Evolutionary conservation across 2,888 invertebrate species (phyloP), one percentile per base, ranked within the genome.

Genomic region (Halocaridina rubra): DNA sequence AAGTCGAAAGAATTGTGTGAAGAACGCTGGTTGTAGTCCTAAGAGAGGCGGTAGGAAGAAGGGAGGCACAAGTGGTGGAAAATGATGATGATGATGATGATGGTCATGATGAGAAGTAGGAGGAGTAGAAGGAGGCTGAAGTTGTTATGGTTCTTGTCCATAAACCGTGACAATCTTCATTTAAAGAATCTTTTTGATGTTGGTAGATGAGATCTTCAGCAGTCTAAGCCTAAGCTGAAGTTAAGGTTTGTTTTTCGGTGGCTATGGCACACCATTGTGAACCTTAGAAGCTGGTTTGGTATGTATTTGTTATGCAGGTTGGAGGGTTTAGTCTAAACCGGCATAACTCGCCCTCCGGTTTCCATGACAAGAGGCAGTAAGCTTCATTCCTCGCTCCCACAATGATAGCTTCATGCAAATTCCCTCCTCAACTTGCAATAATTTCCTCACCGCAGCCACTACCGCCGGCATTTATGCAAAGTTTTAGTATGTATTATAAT

Each of bases 361-460:
- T 81, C 81, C 81, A 81, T 81, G 81, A 81, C 81, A 67, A 77
- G 76, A 46, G 77, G 81, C 81, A 81, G 81, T 81, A 81, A 81
- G 81, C 75, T 33, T 22, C 76, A 39, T 53, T 29, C 22, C 32
- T 71, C 39, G 64, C 80, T 59, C 71, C 76, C 81, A 77, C 81
- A 81, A 77, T 81, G 81, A 81, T 57, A 76, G 71, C 32, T 46
- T 67, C 81, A 81, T 81, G 81, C 81, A 81, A 81, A 81, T 81
- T 77, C 61, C 29, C 53, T 30, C 53, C 69, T 71, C 71, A 57
- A 76, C 76, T 81, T 81, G 81, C 81, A 77, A 77, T 77, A 77
- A 77, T 77, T 81, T 69, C 77, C 77, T 29, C 81, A 76, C 77
- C 76, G 77, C 81, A 71, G 76, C 71, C 76, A 32, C 53, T 57